These are phyloP conservation scores for Drosophila stalkeri DNA, from an alignment of 2,888 invertebrate species.

Conservation along the genomic window DNA sequence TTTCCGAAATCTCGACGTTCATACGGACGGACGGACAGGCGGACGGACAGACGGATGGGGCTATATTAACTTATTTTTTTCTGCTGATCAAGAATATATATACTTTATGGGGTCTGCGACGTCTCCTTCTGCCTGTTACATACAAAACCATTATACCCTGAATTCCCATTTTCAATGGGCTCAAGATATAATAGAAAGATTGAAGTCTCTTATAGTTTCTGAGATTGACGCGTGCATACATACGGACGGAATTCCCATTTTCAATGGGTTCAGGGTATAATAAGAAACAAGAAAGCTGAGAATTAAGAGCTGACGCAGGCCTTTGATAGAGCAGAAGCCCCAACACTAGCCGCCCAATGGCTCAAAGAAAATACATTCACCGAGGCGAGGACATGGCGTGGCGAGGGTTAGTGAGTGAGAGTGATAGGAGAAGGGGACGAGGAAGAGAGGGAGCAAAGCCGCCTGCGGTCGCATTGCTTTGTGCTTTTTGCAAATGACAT, in stretches of 20 bases:
- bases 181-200: not conserved
- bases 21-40: too few species aligned
- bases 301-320: slow-evolving; percentile 70
- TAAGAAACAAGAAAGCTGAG: slow-evolving; percentile 19
- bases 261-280: not conserved
- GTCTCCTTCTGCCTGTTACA: too few species aligned
- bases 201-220: too few species aligned
- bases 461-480: slow-evolving; percentile 67
- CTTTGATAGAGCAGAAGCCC: slow-evolving; percentile 55
- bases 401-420: not conserved
- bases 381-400: not conserved
- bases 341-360: slow-evolving; percentile 7
- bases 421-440: not conserved
- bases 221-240: too few species aligned
- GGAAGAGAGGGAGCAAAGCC: not conserved
- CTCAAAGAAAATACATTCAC: slow-evolving; percentile 9
- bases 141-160: too few species aligned
- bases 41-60: too few species aligned
- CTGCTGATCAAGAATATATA: too few species aligned
- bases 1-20: too few species aligned
- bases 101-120: too few species aligned
- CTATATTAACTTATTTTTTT: too few species aligned
- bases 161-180: too few species aligned
- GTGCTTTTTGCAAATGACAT: slow-evolving; percentile 73
- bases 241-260: too few species aligned